Evolutionary conservation across 2,113 vertebrate species (phyloP).

Genomic region (Camarhynchus parvulus): DNA sequence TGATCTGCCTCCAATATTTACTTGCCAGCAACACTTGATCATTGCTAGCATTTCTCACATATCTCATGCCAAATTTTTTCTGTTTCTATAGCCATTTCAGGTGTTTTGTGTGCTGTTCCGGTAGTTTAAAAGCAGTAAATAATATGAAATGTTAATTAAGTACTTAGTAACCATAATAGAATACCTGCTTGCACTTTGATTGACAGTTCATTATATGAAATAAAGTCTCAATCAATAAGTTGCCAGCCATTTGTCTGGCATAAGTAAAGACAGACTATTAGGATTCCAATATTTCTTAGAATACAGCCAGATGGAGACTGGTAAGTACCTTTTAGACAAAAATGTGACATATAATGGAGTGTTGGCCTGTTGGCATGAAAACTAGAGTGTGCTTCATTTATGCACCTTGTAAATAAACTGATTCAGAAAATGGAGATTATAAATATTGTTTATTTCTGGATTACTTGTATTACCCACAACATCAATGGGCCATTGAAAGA

Average conservation of each 20-base stretch:
- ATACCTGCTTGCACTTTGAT: background rate
- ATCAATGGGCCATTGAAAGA: background rate
- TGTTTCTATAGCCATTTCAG: background rate
- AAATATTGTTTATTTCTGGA: background rate
- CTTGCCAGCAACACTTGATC: background rate
- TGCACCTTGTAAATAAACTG: background rate
- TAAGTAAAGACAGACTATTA: constrained; percentile 8
- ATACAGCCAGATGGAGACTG: background rate
- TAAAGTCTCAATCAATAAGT: background rate
- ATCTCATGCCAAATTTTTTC: background rate
- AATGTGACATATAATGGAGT: background rate
- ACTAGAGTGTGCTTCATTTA: background rate
- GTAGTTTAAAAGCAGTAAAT: background rate
- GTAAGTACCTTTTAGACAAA: constrained; percentile 15
- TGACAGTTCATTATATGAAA: constrained; percentile 7
- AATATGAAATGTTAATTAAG: background rate
- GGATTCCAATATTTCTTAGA: background rate
- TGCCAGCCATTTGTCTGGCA: background rate
- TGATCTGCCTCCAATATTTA: background rate
- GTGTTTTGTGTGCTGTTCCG: background rate
- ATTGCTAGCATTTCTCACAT: background rate
- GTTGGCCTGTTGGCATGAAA: background rate
- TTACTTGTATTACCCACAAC: background rate
- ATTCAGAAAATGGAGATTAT: background rate
- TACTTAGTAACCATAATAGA: background rate